These are phyloP conservation scores for Trichogramma evanescens DNA, from an alignment of 2,888 invertebrate genomes.

Conservation along the genomic window DNA sequence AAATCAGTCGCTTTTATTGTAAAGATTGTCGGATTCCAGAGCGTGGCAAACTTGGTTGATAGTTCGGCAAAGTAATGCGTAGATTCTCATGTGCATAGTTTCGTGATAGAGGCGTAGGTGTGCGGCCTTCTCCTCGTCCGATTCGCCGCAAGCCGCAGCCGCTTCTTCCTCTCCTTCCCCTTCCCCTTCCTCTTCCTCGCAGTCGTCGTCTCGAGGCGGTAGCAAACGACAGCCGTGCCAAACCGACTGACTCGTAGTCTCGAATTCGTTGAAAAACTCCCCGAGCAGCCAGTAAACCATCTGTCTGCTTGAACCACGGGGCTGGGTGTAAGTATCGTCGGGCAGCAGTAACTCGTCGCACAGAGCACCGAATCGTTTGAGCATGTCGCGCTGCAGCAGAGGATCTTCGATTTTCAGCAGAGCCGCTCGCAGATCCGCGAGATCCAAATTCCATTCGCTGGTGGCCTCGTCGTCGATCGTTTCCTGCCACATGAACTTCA, in stretches of 20 bases:
- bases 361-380: constrained; percentile 5
- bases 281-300: constrained; percentile 28
- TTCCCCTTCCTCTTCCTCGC: background rate
- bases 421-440: constrained; percentile 27
- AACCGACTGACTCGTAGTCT: constrained; percentile 26
- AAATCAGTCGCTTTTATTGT: constrained; percentile 19
- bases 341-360: constrained; percentile 1
- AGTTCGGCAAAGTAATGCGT: constrained; percentile 25
- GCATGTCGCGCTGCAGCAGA: background rate
- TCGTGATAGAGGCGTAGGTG: constrained; percentile 24
- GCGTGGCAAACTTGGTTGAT: constrained; percentile 25
- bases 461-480: constrained; percentile 1
- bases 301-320: background rate
- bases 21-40: constrained; percentile 29
- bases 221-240: constrained; percentile 1
- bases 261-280: constrained; percentile 29
- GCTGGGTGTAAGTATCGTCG: background rate
- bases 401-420: constrained; percentile 24
- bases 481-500: constrained; percentile 24
- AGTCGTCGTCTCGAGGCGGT: background rate
- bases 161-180: background rate
- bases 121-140: background rate
- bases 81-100: constrained; percentile 29
- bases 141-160: background rate
- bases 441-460: constrained; percentile 29